These are phyloP conservation scores for Galeopterus variegatus DNA, from an alignment of 2,113 vertebrate genomes.

Conservation along the genomic window DNA sequence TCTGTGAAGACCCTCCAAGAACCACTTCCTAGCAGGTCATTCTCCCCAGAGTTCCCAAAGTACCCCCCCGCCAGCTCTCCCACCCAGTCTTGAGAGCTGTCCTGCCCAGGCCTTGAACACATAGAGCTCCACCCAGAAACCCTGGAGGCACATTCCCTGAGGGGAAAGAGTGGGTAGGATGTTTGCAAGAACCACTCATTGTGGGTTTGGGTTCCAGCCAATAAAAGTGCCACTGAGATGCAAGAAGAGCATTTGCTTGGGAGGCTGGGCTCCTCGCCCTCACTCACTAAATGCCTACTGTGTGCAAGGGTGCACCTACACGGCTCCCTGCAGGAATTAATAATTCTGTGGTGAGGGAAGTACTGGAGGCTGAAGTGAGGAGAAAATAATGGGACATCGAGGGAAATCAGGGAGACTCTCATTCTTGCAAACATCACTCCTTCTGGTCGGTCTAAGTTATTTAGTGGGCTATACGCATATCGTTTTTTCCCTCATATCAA, in stretches of 20 bases:
- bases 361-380: neutral
- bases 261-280: neutral
- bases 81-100: neutral
- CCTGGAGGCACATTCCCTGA: constrained; percentile 74
- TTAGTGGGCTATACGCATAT: neutral
- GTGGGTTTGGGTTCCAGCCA: constrained; percentile 77
- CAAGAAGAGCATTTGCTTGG: neutral
- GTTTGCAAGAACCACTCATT: constrained; percentile 74
- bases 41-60: neutral
- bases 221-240: constrained; percentile 10
- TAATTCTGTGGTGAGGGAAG: neutral
- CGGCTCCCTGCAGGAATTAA: neutral
- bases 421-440: constrained; percentile 61
- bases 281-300: neutral
- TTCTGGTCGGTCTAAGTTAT: constrained; percentile 60
- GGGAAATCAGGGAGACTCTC: constrained; percentile 24
- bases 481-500: constrained; percentile 30
- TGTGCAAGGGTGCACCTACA: neutral
- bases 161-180: constrained; percentile 74
- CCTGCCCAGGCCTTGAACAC: neutral
- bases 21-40: neutral
- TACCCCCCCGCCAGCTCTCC: neutral
- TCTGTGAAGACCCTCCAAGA: neutral
- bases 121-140: constrained; percentile 46
- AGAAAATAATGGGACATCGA: neutral